These are phyloP conservation scores for Caenorhabditis remanei DNA, from an alignment of 1,140 invertebrate genomes.

Conservation along the genomic window DNA sequence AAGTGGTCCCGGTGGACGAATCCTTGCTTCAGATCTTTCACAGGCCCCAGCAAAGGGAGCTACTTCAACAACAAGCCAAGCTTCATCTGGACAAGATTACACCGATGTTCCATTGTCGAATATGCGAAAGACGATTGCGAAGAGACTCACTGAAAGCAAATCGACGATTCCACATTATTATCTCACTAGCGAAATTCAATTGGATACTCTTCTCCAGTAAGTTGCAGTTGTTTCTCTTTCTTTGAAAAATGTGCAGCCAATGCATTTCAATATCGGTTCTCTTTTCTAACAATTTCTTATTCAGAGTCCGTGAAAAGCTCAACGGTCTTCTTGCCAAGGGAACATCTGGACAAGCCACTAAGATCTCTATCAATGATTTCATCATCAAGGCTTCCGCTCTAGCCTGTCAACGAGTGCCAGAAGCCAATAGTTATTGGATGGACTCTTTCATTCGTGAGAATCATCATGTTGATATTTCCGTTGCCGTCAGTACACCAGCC, in stretches of 20 bases:
- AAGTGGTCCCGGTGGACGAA: slow-evolving; percentile 88
- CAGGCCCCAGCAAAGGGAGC: slow-evolving; percentile 78
- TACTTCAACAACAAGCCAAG: slow-evolving; percentile 65
- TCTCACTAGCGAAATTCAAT: slow-evolving; percentile 87
- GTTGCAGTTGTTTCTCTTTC: slow-evolving; percentile 60
- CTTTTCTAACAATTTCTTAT: slow-evolving; percentile 67
- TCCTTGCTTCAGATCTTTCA: slow-evolving; percentile 88
- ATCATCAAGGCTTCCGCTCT: slow-evolving; percentile 92
- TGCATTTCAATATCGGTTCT: slow-evolving; percentile 62
- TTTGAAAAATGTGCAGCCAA: slow-evolving; percentile 38
- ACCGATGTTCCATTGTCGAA: slow-evolving; percentile 88
- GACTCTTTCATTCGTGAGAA: slow-evolving; percentile 94
- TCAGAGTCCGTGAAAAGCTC: slow-evolving; percentile 83
- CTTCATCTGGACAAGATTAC: slow-evolving; percentile 78
- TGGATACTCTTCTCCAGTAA: slow-evolving; percentile 84
- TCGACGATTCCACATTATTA: slow-evolving; percentile 96
- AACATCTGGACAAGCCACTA: slow-evolving; percentile 78
- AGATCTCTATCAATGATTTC: slow-evolving; percentile 96
- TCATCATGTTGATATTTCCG: slow-evolving; percentile 91
- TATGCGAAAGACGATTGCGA: slow-evolving; percentile 90
- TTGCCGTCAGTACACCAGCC: slow-evolving; percentile 94
- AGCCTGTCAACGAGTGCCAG: slow-evolving; percentile 91
- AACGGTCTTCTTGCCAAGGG: slow-evolving; percentile 85
- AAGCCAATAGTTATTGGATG: slow-evolving; percentile 95
- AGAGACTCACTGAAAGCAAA: slow-evolving; percentile 91